These are phyloP conservation scores for Acanthis flammea DNA, from an alignment of 2,797 vertebrate genomes.

Conservation along the genomic window DNA sequence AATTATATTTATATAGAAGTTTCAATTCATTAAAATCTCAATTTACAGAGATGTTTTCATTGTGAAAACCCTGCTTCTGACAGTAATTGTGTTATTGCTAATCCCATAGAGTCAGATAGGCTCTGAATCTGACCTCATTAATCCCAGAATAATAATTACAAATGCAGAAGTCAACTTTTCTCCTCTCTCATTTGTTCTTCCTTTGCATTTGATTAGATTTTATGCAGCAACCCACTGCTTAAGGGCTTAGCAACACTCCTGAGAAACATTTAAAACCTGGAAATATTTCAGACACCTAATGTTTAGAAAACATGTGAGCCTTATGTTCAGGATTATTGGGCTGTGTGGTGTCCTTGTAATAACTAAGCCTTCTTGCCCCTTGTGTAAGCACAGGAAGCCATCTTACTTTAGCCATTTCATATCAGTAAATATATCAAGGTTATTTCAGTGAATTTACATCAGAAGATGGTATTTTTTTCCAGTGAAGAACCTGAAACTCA, in stretches of 20 bases:
- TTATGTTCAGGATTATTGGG: neutral
- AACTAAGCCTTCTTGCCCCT: neutral
- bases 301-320: neutral
- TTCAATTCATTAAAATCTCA: neutral
- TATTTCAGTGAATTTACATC: neutral
- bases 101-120: neutral
- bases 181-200: neutral
- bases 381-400: neutral
- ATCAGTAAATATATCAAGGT: neutral
- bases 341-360: neutral
- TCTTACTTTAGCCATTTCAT: neutral
- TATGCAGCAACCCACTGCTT: neutral
- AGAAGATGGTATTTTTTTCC: neutral
- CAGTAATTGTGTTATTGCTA: neutral
- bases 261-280: slow-evolving; percentile 6
- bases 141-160: slow-evolving; percentile 33
- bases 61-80: slow-evolving; percentile 6
- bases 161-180: neutral
- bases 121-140: slow-evolving; percentile 45
- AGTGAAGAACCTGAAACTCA: neutral
- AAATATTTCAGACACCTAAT: neutral
- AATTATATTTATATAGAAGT: neutral
- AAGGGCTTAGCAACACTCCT: neutral
- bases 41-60: neutral
- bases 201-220: neutral